These are phyloP conservation scores for Chorisops tibialis DNA, from an alignment of 2,888 invertebrate species.

Conservation along the genomic window DNA sequence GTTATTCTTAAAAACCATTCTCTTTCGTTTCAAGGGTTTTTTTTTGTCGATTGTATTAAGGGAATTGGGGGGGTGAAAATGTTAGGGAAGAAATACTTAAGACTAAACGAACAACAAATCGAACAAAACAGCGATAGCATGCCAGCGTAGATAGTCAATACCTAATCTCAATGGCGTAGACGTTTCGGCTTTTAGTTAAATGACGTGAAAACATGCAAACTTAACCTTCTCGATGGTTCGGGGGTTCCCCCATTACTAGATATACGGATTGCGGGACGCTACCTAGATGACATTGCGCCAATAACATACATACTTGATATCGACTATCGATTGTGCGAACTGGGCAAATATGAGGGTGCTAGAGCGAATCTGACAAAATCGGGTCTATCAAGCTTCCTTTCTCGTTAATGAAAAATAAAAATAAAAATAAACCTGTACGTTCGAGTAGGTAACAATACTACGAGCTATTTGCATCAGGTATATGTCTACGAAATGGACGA, in stretches of 20 bases:
- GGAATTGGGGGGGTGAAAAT: too few relatives aligned
- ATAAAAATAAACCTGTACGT: neutral
- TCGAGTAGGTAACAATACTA: neutral
- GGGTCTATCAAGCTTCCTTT: too few relatives aligned
- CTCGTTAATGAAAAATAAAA: too few relatives aligned
- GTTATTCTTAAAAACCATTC: too few relatives aligned
- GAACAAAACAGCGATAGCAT: neutral
- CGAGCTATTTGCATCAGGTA: too few relatives aligned
- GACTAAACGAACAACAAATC: slow-evolving; percentile 3
- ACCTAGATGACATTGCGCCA: slow-evolving; percentile 26
- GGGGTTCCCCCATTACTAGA: neutral
- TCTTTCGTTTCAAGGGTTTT: too few relatives aligned
- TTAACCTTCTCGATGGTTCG: slow-evolving; percentile 3
- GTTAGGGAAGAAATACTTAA: too few relatives aligned
- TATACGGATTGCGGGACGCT: too few relatives aligned
- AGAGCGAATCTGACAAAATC: neutral
- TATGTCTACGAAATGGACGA: neutral
- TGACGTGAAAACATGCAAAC: slow-evolving; percentile 26
- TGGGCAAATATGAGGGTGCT: neutral
- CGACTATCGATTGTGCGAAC: neutral
- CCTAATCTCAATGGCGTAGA: too few relatives aligned
- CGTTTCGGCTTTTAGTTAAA: slow-evolving; percentile 11
- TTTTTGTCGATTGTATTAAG: too few relatives aligned
- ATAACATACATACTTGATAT: slow-evolving; percentile 11
- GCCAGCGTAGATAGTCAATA: neutral